Base-by-base conservation (phyloP, 2,797 vertebrate genomes). In the Chelon auratus region DNA sequence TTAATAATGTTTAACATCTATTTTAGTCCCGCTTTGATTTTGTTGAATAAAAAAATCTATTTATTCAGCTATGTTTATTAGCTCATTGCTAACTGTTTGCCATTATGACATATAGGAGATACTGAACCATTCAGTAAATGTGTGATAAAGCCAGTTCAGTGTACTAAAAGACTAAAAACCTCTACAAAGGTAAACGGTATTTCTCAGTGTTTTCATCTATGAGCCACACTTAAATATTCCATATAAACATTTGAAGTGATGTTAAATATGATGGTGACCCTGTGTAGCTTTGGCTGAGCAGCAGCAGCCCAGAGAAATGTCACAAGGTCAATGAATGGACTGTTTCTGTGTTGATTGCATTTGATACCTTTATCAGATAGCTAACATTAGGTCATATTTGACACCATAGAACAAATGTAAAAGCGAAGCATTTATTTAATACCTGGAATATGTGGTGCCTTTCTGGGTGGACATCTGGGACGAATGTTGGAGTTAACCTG, bases 401-500 rank as follows among this genome's bases (percentile, higher is more conserved):
- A 14, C 5, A 14, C 55, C n/a, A 24, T 33, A 18, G 9, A 9
- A 3, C 18, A 11, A 2, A 33, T 47, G n/a, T 18, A 18, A 5
- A 13, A 20, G 11, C 30, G 14, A 17, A 14, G 14, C 24, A 26
- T 26, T 26, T 26, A 26, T 26, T 26, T 33, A 8, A 7, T 89
- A 93, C 93, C 90, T 83, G 57, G 1, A 30, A 24, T 39, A n/a
- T 26, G 53, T 17, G 60, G 47, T 5, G 5, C 40, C 50, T 81
- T 60, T 79, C 87, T 82, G 17, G 70, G 66, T 0, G 83, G 76
- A 71, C 67, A 53, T 68, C 55, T 76, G 0, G 59, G 76, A 2
- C 11, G 30, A 24, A 12, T 53, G 14, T 26, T 68, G 13, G 40
- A 36, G 40, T 37, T 75, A 3, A 9, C 57, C 90, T 93, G 63